Evolutionary conservation across 2,797 vertebrate species (phyloP).

Genomic region (Acropternis orthonyx): DNA sequence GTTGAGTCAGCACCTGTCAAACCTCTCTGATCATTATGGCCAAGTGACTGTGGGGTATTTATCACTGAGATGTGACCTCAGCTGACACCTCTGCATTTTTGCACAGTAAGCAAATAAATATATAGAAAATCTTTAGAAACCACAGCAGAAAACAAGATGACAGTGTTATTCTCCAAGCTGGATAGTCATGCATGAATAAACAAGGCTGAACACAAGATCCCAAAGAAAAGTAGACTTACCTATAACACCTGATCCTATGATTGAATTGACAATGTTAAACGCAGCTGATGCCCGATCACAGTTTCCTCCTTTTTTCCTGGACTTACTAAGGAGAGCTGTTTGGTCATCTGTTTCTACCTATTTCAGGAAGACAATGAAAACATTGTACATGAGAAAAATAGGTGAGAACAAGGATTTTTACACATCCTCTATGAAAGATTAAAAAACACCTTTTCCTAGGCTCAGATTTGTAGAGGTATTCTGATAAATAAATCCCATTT

Average conservation of each 20-base stretch:
- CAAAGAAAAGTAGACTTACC: conserved; percentile 74
- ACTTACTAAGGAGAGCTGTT: conserved; percentile 71
- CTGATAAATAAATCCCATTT: neutral
- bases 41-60: neutral
- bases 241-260: conserved; percentile 93
- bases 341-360: conserved; percentile 78
- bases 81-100: neutral
- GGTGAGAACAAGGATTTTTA: neutral
- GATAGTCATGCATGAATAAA: neutral
- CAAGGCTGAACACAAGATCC: neutral
- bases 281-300: conserved; percentile 80
- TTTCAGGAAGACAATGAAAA: conserved; percentile 19
- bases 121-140: neutral
- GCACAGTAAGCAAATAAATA: neutral
- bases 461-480: neutral
- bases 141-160: neutral
- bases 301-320: conserved; percentile 55
- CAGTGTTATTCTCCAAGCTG: neutral
- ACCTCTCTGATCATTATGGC: neutral
- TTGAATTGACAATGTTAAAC: conserved; percentile 95
- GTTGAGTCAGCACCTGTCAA: neutral
- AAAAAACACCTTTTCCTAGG: neutral
- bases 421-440: neutral
- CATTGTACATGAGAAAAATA: neutral
- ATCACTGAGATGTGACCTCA: neutral